Percentiles rank a stretch among this genome's conserved stretches.
These are phyloP conservation scores for Lochmaea crataegi DNA, from an alignment of 2,888 invertebrate genomes.

Conservation along the genomic window DNA sequence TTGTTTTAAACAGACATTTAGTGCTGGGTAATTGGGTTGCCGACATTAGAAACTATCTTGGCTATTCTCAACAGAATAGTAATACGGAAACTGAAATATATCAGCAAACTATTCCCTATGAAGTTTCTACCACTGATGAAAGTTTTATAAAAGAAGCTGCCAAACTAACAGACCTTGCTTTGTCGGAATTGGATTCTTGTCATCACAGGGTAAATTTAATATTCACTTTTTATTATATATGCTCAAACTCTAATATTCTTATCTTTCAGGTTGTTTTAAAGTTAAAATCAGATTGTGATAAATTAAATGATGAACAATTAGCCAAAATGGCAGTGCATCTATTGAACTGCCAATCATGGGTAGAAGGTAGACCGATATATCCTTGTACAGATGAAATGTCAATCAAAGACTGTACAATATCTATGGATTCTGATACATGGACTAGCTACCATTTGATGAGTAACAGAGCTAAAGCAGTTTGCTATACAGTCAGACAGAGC, in stretches of 20 bases:
- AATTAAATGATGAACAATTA: conserved; percentile 73
- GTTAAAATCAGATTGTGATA: conserved; percentile 70
- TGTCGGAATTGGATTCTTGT: conserved; percentile 72
- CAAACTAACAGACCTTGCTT: conserved; percentile 68
- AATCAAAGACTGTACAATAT: conserved; percentile 72
- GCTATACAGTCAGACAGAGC: conserved; percentile 72
- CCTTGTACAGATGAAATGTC: conserved; percentile 74
- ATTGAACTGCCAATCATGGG: conserved; percentile 75
- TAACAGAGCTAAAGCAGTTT: conserved; percentile 76
- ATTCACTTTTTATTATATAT: not conserved
- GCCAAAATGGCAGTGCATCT: conserved; percentile 75
- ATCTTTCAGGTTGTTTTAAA: conserved; percentile 69
- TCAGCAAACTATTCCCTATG: conserved; percentile 65
- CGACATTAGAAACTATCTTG: conserved; percentile 52
- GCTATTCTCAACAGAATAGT: conserved; percentile 41
- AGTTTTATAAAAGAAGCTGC: conserved; percentile 73
- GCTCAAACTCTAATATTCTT: not conserved
- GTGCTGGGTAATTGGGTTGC: conserved; percentile 16
- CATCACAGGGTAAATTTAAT: conserved; percentile 69
- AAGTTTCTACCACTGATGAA: conserved; percentile 70
- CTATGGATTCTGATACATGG: conserved; percentile 76
- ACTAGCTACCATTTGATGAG: conserved; percentile 77
- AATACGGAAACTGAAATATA: conserved; percentile 50
- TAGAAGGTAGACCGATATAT: conserved; percentile 71
- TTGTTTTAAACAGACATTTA: conserved; percentile 16